These are phyloP conservation scores for Masnerella sp. DNA, from an alignment of 2,888 invertebrate genomes.

Conservation along the genomic window DNA sequence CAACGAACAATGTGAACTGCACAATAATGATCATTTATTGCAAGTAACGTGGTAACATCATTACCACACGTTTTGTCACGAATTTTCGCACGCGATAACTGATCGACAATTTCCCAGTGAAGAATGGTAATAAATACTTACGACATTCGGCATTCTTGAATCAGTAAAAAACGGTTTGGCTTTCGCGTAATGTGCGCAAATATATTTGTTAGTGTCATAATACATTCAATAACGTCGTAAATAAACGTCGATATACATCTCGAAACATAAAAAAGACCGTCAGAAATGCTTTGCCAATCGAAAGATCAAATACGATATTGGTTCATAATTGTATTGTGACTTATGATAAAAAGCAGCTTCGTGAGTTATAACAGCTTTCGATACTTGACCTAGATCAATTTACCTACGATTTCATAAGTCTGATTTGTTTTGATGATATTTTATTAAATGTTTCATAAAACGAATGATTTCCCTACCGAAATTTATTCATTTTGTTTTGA, in stretches of 20 bases:
- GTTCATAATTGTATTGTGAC: slow-evolving; percentile 59
- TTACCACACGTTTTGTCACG: slow-evolving; percentile 18
- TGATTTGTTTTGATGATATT: slow-evolving; percentile 59
- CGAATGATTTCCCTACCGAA: too few species aligned
- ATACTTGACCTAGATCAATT: slow-evolving; percentile 57
- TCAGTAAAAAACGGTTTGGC: slow-evolving; percentile 17
- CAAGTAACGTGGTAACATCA: neutral
- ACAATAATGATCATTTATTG: neutral
- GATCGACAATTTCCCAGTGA: slow-evolving; percentile 6
- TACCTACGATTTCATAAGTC: slow-evolving; percentile 55
- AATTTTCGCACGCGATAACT: slow-evolving; percentile 33
- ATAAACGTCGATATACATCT: slow-evolving; percentile 56
- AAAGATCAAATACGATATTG: slow-evolving; percentile 59
- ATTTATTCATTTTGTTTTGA: too few species aligned
- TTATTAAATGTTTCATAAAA: slow-evolving; percentile 56
- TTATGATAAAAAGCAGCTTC: slow-evolving; percentile 58
- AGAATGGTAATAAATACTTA: slow-evolving; percentile 15
- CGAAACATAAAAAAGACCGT: slow-evolving; percentile 45
- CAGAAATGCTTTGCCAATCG: slow-evolving; percentile 47
- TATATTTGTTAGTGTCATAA: slow-evolving; percentile 57
- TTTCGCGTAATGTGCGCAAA: slow-evolving; percentile 50
- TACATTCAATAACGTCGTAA: slow-evolving; percentile 55
- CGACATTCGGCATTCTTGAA: slow-evolving; percentile 33
- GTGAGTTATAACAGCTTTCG: slow-evolving; percentile 59
- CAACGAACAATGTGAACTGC: too few species aligned